Evolutionary conservation across 2,113 vertebrate genomes (phyloP), one percentile per base, ranked within the genome.

Genomic region (Bagarius yarrelli): DNA sequence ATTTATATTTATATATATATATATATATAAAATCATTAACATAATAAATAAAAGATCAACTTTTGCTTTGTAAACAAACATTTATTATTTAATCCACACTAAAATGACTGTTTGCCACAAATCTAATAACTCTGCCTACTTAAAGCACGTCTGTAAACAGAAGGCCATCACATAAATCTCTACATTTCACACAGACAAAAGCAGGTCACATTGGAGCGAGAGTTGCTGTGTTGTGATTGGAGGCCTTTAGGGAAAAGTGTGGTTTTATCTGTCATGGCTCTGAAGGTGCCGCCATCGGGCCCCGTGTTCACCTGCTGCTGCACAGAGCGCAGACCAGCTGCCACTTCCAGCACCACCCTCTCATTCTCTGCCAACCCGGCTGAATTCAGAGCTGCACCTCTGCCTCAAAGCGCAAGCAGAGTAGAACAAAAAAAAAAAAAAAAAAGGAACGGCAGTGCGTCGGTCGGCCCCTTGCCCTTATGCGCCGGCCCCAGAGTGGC

Each of bases 221-320:
- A 27, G 36, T 32, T 56, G 75, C 21, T 21, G 8, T 47, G 18
- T 71, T 57, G 69, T 79, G 81, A 80, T 56, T 55, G 50, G 25
- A 76, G 60, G 85, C 47, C 83, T 84, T 86, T 63, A 78, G 85
- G 80, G 85, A 88, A 77, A 79, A 79, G 76, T 30, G 25, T 9
- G 81, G 86, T 86, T 85, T 88, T 86, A 83, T 87, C 86, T 87
- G 77, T 86, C 85, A 30, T 55, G 47, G 55, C 85, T 87, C 77
- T 80, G 79, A 86, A 85, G 87, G 80, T 87, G 87, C 90, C 83
- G 89, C 85, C 86, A 76, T n/a, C 50, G 15, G 36, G 61, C 69
- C 80, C 85, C 86, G 85, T 85, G 30, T 89, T 92, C 91, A 91
- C 89, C 91, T 92, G 92, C 90, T 87, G 88, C 86, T 84, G 85